Conservation (phyloP, 2,888 invertebrate genomes). For the Diaphora mendica region DNA sequence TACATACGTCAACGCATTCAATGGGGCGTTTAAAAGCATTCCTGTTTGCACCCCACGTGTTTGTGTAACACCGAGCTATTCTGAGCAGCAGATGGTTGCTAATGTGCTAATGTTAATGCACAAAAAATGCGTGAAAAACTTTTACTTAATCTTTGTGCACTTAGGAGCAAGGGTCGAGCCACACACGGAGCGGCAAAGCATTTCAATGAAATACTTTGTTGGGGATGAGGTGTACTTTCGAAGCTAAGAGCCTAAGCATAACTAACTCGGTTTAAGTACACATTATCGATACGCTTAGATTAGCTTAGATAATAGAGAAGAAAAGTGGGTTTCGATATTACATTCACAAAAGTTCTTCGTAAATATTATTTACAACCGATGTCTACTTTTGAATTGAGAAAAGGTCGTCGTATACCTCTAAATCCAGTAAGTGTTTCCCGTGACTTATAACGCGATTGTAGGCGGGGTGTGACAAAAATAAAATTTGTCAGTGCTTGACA, state of each 20-base stretch:
- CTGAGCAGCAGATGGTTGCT: conserved; percentile 59
- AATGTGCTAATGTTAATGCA: conserved; percentile 57
- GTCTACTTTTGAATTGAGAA: neutral
- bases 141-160: conserved; percentile 40
- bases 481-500: conserved; percentile 59
- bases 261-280: conserved; percentile 10
- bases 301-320: conserved; percentile 3
- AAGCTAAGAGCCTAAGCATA: conserved; percentile 21
- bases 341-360: neutral
- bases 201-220: conserved; percentile 27
- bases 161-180: conserved; percentile 28
- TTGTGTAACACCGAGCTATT: conserved; percentile 61
- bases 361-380: neutral
- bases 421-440: neutral
- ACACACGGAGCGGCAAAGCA: conserved; percentile 24
- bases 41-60: conserved; percentile 65
- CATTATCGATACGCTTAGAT: conserved; percentile 16
- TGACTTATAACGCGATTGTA: conserved; percentile 37
- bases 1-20: conserved; percentile 78
- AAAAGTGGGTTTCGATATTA: neutral
- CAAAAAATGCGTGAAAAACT: conserved; percentile 52
- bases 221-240: conserved; percentile 15
- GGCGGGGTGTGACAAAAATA: conserved; percentile 52
- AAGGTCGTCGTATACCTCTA: neutral
- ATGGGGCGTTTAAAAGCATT: conserved; percentile 77